Evolutionary conservation across 2,797 vertebrate genomes (phyloP).

Genomic region (Neosalanx taihuensis): DNA sequence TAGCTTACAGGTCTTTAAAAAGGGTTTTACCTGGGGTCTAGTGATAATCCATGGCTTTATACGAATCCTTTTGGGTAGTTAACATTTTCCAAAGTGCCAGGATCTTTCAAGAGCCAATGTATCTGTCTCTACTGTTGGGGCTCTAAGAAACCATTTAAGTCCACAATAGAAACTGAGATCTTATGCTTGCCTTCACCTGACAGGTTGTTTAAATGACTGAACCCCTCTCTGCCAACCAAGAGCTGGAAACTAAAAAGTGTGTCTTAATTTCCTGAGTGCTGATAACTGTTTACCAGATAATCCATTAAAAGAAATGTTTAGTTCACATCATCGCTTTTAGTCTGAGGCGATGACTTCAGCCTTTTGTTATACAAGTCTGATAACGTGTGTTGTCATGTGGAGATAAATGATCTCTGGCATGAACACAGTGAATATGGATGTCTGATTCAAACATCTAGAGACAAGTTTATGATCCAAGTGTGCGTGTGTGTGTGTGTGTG

Average conservation of each 20-base stretch:
- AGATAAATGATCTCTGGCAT: not conserved
- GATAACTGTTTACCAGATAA: not conserved
- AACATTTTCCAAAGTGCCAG: not conserved
- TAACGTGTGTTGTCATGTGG: not conserved
- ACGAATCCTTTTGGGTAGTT: too few relatives aligned
- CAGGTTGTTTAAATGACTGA: slow-evolving; percentile 6
- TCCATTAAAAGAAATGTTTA: slow-evolving; percentile 38
- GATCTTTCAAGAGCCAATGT: not conserved
- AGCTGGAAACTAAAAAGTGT: not conserved
- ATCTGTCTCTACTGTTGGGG: too few relatives aligned
- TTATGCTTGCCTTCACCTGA: not conserved
- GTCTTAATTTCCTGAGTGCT: not conserved
- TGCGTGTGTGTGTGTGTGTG: not conserved
- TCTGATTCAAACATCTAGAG: not conserved
- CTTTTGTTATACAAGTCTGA: not conserved
- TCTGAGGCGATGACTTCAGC: not conserved
- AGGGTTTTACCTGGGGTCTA: too few relatives aligned
- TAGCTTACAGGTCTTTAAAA: not conserved
- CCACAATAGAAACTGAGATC: not conserved
- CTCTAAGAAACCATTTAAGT: not conserved
- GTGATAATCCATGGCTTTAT: too few relatives aligned
- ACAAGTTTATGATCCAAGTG: not conserved
- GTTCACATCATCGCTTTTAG: slow-evolving; percentile 20
- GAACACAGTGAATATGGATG: not conserved
- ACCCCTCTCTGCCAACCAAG: not conserved